These are phyloP conservation scores for Cyprinodon brontotheroides DNA, from an alignment of 2,113 vertebrate species.

Conservation along the genomic window DNA sequence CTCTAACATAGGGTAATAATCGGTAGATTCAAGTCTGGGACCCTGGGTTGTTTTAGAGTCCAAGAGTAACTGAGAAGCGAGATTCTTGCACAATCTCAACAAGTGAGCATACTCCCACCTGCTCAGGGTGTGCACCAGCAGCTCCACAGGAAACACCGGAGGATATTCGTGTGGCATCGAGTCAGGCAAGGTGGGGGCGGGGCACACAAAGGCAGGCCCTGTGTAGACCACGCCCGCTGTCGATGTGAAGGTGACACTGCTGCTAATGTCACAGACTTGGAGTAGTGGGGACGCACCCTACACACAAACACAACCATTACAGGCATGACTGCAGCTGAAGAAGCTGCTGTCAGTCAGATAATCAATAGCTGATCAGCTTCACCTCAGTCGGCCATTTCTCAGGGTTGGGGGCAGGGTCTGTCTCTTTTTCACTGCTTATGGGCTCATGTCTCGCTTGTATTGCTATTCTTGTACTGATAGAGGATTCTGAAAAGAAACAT, in stretches of 20 bases:
- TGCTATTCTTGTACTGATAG: not conserved
- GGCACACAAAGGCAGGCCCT: slow-evolving; percentile 46
- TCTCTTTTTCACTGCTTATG: slow-evolving; percentile 2
- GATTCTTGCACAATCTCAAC: no score
- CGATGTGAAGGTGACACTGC: slow-evolving; percentile 32
- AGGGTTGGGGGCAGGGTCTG: not conserved
- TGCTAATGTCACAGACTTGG: slow-evolving; percentile 39
- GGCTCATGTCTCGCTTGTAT: not conserved
- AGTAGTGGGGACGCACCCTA: slow-evolving; percentile 33
- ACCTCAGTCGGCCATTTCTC: slow-evolving; percentile 48
- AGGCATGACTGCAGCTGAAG: not conserved
- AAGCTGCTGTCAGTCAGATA: not conserved
- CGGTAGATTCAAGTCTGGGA: no score
- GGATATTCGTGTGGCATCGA: slow-evolving; percentile 2
- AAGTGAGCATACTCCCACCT: slow-evolving; percentile 27
- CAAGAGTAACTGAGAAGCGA: no score
- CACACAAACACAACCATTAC: slow-evolving; percentile 1
- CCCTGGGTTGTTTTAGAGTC: no score
- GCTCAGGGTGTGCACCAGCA: slow-evolving; percentile 46
- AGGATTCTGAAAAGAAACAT: slow-evolving; percentile 14
- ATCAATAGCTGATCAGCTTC: not conserved
- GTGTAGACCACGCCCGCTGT: slow-evolving; percentile 24
- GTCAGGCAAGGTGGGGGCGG: not conserved
- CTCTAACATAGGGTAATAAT: no score
- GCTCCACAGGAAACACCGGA: slow-evolving; percentile 52